phyloP scores from a whole-genome alignment of 2,797 vertebrate species.

The Halcyon smyrnensis region DNA sequence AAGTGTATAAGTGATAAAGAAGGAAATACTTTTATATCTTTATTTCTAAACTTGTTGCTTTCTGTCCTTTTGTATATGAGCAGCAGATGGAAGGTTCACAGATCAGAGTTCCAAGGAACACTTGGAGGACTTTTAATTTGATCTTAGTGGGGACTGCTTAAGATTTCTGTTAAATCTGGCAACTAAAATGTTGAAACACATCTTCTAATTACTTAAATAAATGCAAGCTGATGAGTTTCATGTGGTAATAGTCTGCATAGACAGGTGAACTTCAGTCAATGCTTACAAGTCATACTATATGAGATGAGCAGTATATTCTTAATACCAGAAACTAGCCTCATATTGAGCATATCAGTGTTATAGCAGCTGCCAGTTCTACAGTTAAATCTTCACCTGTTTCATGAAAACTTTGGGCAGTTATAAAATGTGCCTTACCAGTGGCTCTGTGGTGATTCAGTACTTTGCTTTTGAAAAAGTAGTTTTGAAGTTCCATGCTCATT shows the following conservation, averaged over 20 bases:
- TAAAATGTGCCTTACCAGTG: not conserved
- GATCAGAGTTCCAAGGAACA: not conserved
- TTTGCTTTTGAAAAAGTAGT: constrained; percentile 66
- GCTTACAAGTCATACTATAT: not conserved
- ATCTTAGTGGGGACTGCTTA: not conserved
- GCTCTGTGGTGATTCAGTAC: constrained; percentile 14
- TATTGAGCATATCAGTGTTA: not conserved
- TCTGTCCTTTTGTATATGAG: not conserved
- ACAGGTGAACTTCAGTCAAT: not conserved
- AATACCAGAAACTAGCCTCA: not conserved
- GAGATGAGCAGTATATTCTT: not conserved
- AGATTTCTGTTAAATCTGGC: not conserved
- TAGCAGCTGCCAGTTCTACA: not conserved
- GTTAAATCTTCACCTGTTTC: not conserved
- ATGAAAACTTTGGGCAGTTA: not conserved
- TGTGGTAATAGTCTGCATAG: not conserved
- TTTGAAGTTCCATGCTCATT: constrained; percentile 63
- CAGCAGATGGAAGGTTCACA: not conserved
- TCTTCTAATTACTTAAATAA: constrained; percentile 8
- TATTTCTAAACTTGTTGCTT: not conserved
- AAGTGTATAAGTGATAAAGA: not conserved
- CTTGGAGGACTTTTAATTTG: not conserved
- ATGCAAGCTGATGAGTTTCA: not conserved
- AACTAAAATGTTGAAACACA: not conserved
- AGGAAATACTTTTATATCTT: not conserved